These are phyloP conservation scores for Mythimna lalbum DNA, from an alignment of 2,888 invertebrate genomes.

Conservation along the genomic window DNA sequence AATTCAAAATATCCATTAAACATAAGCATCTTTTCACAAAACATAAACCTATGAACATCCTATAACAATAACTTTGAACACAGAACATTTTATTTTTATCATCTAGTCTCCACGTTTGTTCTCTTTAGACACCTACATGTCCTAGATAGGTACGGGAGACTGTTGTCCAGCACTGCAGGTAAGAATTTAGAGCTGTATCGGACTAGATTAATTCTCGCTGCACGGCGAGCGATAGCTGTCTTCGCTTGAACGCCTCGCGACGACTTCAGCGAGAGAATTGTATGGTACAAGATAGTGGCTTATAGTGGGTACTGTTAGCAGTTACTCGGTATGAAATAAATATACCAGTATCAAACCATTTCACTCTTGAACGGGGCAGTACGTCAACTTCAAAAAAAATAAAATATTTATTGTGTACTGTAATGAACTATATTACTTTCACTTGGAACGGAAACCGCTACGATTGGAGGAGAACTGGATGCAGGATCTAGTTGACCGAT, in stretches of 20 bases:
- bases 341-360: too few relatives aligned
- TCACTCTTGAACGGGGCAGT: too few relatives aligned
- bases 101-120: neutral
- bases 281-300: constrained; percentile 10
- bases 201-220: constrained; percentile 56
- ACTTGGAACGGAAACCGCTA: too few relatives aligned
- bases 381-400: too few relatives aligned
- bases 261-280: constrained; percentile 22
- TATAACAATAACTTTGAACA: neutral
- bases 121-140: neutral
- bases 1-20: neutral
- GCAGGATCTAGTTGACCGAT: too few relatives aligned
- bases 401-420: too few relatives aligned
- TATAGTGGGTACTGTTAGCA: neutral
- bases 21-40: neutral
- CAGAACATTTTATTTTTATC: neutral
- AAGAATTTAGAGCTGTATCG: constrained; percentile 35
- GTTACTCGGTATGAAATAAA: neutral
- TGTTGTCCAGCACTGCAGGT: constrained; percentile 37
- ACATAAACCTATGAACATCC: too few relatives aligned
- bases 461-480: too few relatives aligned
- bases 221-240: constrained; percentile 54
- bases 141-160: neutral
- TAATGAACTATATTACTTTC: too few relatives aligned
- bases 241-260: constrained; percentile 45